Base-by-base conservation (phyloP, 2,888 invertebrate genomes). In the Smittia sp. region DNA sequence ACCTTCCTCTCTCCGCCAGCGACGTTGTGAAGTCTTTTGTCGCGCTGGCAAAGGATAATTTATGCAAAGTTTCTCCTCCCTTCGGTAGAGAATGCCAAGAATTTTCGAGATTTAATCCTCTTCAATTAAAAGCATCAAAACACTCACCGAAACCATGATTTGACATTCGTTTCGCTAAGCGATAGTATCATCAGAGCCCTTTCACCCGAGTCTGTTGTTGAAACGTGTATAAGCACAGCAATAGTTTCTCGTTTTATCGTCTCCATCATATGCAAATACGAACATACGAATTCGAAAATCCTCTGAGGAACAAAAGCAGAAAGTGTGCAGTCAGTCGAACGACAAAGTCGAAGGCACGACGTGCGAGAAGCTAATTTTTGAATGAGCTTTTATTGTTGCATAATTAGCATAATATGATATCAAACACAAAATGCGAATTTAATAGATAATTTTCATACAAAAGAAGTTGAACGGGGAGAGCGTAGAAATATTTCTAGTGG, bases 361-460 rank as follows among this genome's bases (percentile, higher is more conserved):
- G 46, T 15, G 13, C 46, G 46, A 46, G 46, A 46, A 46, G n/a
- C 20, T 27, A 63, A 27, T 63, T 63, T 63, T 63, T 25, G 58
- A 25, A 63, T 63, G 63, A 63, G 63, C 63, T 63, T 63, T 63
- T 25, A 63, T 63, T 63, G 63, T 63, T 24, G 63, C 27, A 63
- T 15, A 63, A 25, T 24, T 63, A 63, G 63, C 63, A 63, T 25
- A 63, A 63, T 63, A 63, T 27, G 22, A 63, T 63, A 63, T 63
- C 22, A 63, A 20, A 63, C n/a, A 63, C 25, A 63, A 63, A 20
- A 63, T 25, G 25, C 25, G 63, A 63, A 63, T 63, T 63, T 63
- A 63, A 25, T 63, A 63, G 63, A 63, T 63, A 63, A 63, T 63
- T 25, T 63, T 63, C 20, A 9, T 18, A 27, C 27, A 9, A 63